phyloP scores from a whole-genome alignment of 2,113 vertebrate species.

The Willisornis vidua region DNA sequence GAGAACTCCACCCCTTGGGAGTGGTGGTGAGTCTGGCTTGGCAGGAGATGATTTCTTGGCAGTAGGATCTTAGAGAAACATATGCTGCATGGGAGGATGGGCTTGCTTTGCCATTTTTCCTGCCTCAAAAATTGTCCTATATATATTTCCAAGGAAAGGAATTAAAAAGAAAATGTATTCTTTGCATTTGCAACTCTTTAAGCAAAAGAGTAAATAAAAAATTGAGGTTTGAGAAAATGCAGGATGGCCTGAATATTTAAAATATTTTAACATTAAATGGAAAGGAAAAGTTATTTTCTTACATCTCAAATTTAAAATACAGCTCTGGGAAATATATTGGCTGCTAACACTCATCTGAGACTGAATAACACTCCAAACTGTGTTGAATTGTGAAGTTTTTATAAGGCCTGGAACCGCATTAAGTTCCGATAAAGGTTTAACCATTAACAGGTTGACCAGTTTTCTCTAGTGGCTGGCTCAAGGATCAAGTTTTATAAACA shows the following conservation, averaged over 20 bases:
- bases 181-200: neutral
- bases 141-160: neutral
- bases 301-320: neutral
- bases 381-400: neutral
- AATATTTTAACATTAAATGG: neutral
- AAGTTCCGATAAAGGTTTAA: neutral
- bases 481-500: neutral
- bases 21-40: neutral
- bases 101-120: neutral
- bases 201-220: neutral
- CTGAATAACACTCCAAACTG: neutral
- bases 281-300: neutral
- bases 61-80: neutral
- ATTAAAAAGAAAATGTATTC: neutral
- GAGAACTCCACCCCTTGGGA: neutral
- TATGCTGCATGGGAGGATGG: neutral
- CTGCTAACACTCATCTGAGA: neutral
- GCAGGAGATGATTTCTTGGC: constrained; percentile 23
- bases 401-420: neutral
- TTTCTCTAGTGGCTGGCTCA: neutral
- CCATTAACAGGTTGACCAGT: neutral
- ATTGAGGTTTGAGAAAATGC: neutral
- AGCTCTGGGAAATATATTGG: neutral
- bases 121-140: neutral
- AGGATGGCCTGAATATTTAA: neutral